Conservation (phyloP, 1,140 invertebrate species). For the Callitettix versicolor region DNA sequence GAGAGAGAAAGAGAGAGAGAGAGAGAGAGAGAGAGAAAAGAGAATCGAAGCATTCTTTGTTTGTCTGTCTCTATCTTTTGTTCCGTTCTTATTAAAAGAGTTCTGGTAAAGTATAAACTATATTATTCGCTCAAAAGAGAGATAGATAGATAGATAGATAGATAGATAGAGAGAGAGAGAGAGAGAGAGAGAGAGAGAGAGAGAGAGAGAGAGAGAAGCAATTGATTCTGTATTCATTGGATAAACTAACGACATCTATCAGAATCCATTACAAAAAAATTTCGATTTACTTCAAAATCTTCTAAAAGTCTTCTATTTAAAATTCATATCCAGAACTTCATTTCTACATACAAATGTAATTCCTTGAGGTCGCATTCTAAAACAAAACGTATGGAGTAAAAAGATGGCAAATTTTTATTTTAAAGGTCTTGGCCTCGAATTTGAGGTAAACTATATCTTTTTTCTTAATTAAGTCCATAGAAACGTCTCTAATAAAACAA, state of each 20-base stretch:
- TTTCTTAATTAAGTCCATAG: too few species aligned
- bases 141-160: not conserved
- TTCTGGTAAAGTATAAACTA: not conserved
- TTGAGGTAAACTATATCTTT: too few species aligned
- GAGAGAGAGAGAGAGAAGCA: not conserved
- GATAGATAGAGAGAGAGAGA: constrained; percentile 1
- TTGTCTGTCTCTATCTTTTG: too few species aligned
- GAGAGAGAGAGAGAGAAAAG: constrained; percentile 14
- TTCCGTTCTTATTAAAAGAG: not conserved
- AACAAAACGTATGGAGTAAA: too few species aligned
- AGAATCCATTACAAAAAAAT: too few species aligned
- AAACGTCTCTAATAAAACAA: too few species aligned
- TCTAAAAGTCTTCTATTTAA: not conserved
- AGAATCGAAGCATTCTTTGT: not conserved
- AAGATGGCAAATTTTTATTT: not conserved
- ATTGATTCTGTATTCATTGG: not conserved
- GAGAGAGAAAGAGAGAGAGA: constrained; percentile 13
- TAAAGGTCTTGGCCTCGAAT: too few species aligned
- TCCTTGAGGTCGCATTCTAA: not conserved
- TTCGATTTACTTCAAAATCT: not conserved
- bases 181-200: constrained; percentile 8
- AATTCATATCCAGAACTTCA: not conserved
- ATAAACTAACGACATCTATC: not conserved
- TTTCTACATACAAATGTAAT: not conserved
- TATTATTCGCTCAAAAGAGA: too few species aligned